phyloP scores from a whole-genome alignment of 92 coral and sea anemone genomes.

The Umimayanthus kanabou region DNA sequence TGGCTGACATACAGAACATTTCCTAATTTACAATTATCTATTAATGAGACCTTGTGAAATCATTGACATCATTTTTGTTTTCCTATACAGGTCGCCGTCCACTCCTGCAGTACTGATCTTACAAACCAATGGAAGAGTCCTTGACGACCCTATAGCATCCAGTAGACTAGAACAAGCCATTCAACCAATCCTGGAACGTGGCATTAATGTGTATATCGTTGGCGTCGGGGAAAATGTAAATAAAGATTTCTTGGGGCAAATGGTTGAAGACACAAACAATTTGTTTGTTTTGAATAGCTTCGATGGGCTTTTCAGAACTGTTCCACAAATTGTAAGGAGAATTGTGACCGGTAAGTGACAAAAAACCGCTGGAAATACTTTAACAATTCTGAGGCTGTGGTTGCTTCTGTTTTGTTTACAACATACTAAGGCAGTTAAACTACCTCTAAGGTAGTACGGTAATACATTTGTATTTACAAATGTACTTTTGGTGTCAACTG shows the following conservation, averaged over 20 bases:
- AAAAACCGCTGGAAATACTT: background rate
- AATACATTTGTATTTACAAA: too few species aligned
- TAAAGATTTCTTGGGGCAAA: conserved; percentile 31
- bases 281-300: conserved; percentile 16
- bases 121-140: conserved; percentile 36
- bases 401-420: background rate
- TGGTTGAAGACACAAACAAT: conserved; percentile 34
- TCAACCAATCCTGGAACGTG: conserved; percentile 34
- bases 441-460: too few species aligned
- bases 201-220: conserved; percentile 27
- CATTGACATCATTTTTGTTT: background rate
- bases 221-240: conserved; percentile 23
- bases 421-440: too few species aligned
- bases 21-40: too few species aligned
- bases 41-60: too few species aligned
- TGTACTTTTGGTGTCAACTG: too few species aligned
- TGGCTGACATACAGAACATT: too few species aligned
- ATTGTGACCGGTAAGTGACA: conserved; percentile 29
- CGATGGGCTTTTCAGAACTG: conserved; percentile 20
- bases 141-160: conserved; percentile 28
- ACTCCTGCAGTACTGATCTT: conserved; percentile 37
- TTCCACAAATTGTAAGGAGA: conserved; percentile 39
- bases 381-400: background rate
- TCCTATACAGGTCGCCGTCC: conserved; percentile 22
- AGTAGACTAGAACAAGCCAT: conserved; percentile 35